Conservation (phyloP, 2,797 vertebrate species). For the Mormyrops attenuatus region DNA sequence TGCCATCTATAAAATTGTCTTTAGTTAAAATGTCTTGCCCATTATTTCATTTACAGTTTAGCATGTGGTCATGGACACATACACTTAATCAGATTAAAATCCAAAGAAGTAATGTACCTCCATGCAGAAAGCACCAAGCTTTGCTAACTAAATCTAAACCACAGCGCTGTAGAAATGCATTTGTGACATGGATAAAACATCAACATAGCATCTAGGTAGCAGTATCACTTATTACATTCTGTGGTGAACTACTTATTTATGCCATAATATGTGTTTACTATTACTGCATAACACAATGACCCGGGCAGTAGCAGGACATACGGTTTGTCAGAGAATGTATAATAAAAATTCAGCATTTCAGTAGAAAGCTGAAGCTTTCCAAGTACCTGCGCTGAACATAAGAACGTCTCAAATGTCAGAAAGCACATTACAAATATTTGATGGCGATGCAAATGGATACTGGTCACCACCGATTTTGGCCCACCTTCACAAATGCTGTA, state of each 20-base stretch:
- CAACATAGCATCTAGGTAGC: not conserved
- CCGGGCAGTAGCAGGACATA: not conserved
- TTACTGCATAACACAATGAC: not conserved
- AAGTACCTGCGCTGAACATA: not conserved
- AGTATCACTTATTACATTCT: not conserved
- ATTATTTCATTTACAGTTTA: not conserved
- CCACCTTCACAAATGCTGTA: not conserved
- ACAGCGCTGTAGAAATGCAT: not conserved
- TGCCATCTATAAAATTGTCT: not conserved
- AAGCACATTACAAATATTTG: not conserved
- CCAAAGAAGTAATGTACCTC: not conserved
- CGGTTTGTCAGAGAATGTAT: not conserved
- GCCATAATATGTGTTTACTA: not conserved
- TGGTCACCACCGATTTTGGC: not conserved
- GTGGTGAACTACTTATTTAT: not conserved
- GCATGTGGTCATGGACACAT: not conserved
- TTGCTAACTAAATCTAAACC: not conserved
- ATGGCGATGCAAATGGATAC: not conserved
- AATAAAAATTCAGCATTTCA: not conserved
- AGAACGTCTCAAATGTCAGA: not conserved
- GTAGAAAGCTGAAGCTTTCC: not conserved
- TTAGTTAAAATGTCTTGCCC: not conserved
- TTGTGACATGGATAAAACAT: not conserved
- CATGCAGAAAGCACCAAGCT: not conserved
- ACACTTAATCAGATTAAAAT: not conserved